Percentiles rank a stretch among this genome's conserved stretches.
These are phyloP conservation scores for Trogon surrucura DNA, from an alignment of 2,113 vertebrate species.

Conservation along the genomic window DNA sequence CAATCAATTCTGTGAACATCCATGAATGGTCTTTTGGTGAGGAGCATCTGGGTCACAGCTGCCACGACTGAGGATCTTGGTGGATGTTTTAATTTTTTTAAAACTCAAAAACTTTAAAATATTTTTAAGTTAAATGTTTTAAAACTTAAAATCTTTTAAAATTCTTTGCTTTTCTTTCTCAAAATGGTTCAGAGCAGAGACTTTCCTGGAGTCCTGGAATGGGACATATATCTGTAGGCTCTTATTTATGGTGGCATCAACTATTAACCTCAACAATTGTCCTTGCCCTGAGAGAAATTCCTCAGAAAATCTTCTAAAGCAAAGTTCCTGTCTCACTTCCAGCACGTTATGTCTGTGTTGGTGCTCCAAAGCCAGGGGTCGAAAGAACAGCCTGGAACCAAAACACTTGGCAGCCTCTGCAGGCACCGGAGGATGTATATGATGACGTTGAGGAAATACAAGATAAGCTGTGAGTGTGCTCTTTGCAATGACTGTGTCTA, in stretches of 20 bases:
- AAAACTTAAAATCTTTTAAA: not conserved
- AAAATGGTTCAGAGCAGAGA: not conserved
- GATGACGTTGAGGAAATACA: constrained; percentile 51
- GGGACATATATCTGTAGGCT: not conserved
- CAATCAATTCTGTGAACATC: not conserved
- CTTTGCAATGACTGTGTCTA: not conserved
- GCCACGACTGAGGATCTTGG: not conserved
- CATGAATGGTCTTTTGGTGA: not conserved
- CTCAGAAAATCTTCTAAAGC: not conserved
- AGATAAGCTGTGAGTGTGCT: constrained; percentile 53
- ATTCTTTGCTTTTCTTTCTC: not conserved
- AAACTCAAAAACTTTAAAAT: not conserved
- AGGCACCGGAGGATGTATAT: constrained; percentile 55
- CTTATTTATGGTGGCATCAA: not conserved
- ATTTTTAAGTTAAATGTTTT: not conserved
- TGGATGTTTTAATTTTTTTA: not conserved
- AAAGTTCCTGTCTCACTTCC: not conserved
- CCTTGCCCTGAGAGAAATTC: not conserved
- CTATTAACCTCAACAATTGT: not conserved
- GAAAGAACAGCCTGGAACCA: constrained; percentile 72
- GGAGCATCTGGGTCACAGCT: not conserved
- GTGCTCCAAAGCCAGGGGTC: constrained; percentile 68
- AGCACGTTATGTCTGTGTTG: constrained; percentile 74
- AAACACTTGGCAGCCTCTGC: constrained; percentile 1
- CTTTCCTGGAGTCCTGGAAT: not conserved